Evolutionary conservation across 1,140 invertebrate genomes (phyloP).

Genomic region (Calosoma granatense): DNA sequence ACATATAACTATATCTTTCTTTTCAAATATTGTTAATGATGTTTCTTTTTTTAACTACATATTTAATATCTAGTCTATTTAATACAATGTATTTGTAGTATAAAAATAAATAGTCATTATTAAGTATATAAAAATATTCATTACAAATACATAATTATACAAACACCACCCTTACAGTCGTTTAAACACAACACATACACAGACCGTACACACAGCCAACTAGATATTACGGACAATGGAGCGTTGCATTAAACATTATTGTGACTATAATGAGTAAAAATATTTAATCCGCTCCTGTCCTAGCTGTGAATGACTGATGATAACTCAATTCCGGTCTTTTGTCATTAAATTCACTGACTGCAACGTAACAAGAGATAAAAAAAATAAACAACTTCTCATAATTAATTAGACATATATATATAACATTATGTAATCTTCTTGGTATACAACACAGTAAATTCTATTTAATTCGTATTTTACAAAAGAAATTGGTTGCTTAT

Average conservation of each 20-base stretch:
- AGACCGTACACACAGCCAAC: neutral
- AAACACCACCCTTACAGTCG: slow-evolving; percentile 3
- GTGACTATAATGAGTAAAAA: neutral
- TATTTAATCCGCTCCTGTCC: neutral
- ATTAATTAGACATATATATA: neutral
- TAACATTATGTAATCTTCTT: neutral
- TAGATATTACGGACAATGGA: too few species aligned
- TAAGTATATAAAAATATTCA: slow-evolving; percentile 6
- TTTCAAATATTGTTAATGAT: too few species aligned
- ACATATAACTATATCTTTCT: too few species aligned
- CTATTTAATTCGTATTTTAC: slow-evolving; percentile 2
- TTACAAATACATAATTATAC: slow-evolving; percentile 5
- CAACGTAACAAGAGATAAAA: slow-evolving; percentile 1
- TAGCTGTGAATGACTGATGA: neutral
- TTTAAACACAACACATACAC: neutral
- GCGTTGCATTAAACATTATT: neutral
- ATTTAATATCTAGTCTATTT: neutral
- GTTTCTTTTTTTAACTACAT: neutral
- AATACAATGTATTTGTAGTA: neutral
- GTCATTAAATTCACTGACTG: neutral
- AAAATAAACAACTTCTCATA: slow-evolving; percentile 5
- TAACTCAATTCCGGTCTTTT: neutral
- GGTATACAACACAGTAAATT: slow-evolving; percentile 5
- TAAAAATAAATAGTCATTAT: slow-evolving; percentile 1
- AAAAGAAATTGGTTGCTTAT: neutral